Percentiles rank a stretch among this genome's conserved stretches.
Evolutionary conservation across 1,140 invertebrate species (phyloP).

Genomic region (Drosophila arawakana): DNA sequence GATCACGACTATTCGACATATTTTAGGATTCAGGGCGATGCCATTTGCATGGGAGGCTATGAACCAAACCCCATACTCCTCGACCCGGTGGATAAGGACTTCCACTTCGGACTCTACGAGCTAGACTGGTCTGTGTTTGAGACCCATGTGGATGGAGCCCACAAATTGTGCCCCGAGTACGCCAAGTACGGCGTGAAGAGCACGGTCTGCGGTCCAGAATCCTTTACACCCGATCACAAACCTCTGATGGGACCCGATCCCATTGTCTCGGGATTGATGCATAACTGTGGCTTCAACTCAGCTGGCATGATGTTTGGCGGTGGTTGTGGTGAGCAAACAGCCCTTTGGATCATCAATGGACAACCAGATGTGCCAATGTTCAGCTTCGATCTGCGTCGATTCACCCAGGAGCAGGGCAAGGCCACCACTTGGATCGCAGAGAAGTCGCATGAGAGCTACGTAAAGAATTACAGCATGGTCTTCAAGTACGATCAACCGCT

Average conservation of each 20-base stretch:
- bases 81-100: slow-evolving; percentile 91
- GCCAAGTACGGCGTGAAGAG: slow-evolving; percentile 91
- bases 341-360: slow-evolving; percentile 92
- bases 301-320: slow-evolving; percentile 96
- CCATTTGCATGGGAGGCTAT: slow-evolving; percentile 93
- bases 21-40: slow-evolving; percentile 92
- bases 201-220: slow-evolving; percentile 93
- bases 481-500: slow-evolving; percentile 94
- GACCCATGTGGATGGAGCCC: slow-evolving; percentile 89
- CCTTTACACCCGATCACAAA: slow-evolving; percentile 96
- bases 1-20: slow-evolving; percentile 95
- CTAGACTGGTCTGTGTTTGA: slow-evolving; percentile 94
- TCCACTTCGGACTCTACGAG: slow-evolving; percentile 93
- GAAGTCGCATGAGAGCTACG: slow-evolving; percentile 94
- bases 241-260: slow-evolving; percentile 88
- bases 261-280: slow-evolving; percentile 87
- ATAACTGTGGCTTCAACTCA: slow-evolving; percentile 95
- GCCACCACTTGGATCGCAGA: slow-evolving; percentile 91
- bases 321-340: slow-evolving; percentile 93
- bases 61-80: slow-evolving; percentile 93
- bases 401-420: slow-evolving; percentile 88
- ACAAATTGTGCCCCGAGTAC: slow-evolving; percentile 90
- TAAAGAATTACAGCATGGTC: slow-evolving; percentile 93
- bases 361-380: slow-evolving; percentile 94
- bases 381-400: slow-evolving; percentile 92